phyloP scores from a whole-genome alignment of 2,888 invertebrate species.

The Ptychoptera contaminata region DNA sequence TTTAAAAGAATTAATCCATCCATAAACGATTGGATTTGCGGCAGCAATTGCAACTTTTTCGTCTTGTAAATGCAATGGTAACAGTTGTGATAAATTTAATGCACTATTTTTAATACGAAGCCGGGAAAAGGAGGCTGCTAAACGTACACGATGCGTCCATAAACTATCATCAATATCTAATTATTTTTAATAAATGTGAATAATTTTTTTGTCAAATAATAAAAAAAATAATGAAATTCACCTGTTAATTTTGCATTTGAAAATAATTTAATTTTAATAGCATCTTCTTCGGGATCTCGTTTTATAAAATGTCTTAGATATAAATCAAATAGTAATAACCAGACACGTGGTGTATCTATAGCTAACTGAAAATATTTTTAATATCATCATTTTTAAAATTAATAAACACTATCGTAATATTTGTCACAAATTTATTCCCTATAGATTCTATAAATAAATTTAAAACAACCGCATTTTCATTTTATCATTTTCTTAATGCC shows the following conservation, averaged over 20 bases:
- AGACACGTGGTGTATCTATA: conserved; percentile 30
- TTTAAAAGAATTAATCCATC: conserved; percentile 67
- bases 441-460: no score
- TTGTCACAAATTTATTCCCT: no score
- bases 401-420: no score
- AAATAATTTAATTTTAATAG: conserved; percentile 18
- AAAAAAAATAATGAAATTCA: conserved; percentile 9
- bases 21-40: conserved; percentile 42
- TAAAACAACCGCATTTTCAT: no score
- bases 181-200: background rate
- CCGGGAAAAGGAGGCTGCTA: conserved; percentile 63
- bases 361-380: conserved; percentile 15
- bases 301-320: conserved; percentile 34
- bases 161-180: conserved; percentile 43
- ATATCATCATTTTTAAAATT: no score
- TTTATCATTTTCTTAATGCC: no score
- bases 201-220: background rate
- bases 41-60: conserved; percentile 45
- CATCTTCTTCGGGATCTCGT: conserved; percentile 21
- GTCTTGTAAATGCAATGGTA: conserved; percentile 56
- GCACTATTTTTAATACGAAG: conserved; percentile 61
- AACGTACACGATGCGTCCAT: conserved; percentile 46
- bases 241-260: conserved; percentile 21
- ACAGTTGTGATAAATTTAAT: conserved; percentile 45
- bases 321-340: conserved; percentile 39